Evolutionary conservation across 2,113 vertebrate species (phyloP), one percentile per base, ranked within the genome.

Genomic region (Chaenocephalus aceratus): DNA sequence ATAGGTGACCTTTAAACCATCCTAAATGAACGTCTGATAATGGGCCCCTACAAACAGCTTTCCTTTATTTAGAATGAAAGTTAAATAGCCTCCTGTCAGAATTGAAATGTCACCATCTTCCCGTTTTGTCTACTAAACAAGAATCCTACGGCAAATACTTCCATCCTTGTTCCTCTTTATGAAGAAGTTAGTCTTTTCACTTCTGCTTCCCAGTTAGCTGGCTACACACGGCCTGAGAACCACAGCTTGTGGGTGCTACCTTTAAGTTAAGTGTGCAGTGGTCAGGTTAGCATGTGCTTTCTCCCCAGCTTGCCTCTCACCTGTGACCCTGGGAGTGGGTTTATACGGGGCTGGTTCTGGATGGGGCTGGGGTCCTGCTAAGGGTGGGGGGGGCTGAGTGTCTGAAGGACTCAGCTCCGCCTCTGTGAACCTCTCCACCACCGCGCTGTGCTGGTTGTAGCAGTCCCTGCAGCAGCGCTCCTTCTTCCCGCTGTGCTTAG

Each of bases 401-500:
- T 94, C 90, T 9, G 92, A 71, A 0, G 84, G 79, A 86, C 89
- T 92, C 78, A 92, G 81, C 71, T 94, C 94, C 21, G 90, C 86
- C 23, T 84, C 75, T 7, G 90, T 93, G 83, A 94, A 92, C 79
- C 93, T 90, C 87, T 96, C 94, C 88, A 94, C 88, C 81, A 94
- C 91, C 0, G 94, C 94, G 4, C 92, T 91, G 68, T 96, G 93
- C 75, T 96, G 96, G 54, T 56, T 95, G 91, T 96, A 97, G 88
- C 98, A 99, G 79, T 96, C 95, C 51, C 77, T 93, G 86, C 98
- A 99, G 90, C 97, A 99, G 74, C 97, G 97, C 82, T 99, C 97
- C 91, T 97, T 98, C 88, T 96, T 97, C 60, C 94, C 95, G 0
- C 95, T 92, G 16, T 87, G 93, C 90, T 96, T 97, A 23, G 93